Evolutionary conservation across 2,113 vertebrate species (phyloP), one percentile per base, ranked within the genome.

Genomic region (Osmerus eperlanus): DNA sequence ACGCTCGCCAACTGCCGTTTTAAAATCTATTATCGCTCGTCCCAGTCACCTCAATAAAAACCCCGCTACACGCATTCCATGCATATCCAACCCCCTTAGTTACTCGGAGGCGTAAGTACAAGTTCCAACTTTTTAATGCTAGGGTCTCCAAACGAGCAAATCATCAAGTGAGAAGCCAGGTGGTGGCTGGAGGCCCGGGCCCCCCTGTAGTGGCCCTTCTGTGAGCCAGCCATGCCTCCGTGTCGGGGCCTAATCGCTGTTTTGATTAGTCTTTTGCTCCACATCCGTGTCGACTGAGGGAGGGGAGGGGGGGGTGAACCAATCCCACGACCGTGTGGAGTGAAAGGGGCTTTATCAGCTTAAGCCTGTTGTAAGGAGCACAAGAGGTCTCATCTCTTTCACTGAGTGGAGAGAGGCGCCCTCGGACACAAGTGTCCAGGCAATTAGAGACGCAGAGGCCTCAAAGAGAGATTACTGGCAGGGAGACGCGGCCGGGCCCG

Each of bases 321-420:
- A 71, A 88, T 89, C 85, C 75, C 70, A 76, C 59, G 51, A 81
- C 78, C 81, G 47, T 74, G 85, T 84, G 79, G 85, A 83, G 89
- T 90, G 80, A 91, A 91, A 86, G 86, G 86, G 41, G 88, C 74
- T 90, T 91, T 88, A 91, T 86, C 87, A 87, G 87, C 87, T 91
- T 93, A 92, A 91, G 88, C 89, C 71, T 81, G 84, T 91, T 89
- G 89, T 87, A 87, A 84, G 73, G 86, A 87, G 83, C 86, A 79
- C 56, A 28, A 82, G 85, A 80, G 87, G 85, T 88, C 81, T 82
- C 86, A 85, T 91, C 85, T 84, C 41, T 86, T 89, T 89, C 79
- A 89, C 78, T 41, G 65, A 70, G 70, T 51, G 76, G 75, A 2
- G 78, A 79, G 84, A 82, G 83, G 70, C n/a, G 77, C 80, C 71